A percentile compares a stretch with the other conserved stretches of the same genome.
Evolutionary conservation across 2,113 vertebrate species (phyloP).

Genomic region (Ancistrus triradiatus): DNA sequence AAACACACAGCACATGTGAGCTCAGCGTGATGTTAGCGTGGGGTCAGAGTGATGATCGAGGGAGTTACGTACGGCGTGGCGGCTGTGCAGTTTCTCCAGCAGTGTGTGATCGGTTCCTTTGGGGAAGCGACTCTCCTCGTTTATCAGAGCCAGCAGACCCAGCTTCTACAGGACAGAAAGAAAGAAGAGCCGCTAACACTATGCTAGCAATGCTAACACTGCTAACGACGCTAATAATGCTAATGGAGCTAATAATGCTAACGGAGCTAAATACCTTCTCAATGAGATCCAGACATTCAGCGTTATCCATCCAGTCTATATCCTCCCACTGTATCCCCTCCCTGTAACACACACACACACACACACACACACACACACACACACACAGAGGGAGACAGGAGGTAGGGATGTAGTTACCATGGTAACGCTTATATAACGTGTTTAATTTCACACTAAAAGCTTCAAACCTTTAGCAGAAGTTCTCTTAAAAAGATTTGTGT

Average conservation of each 20-base stretch:
- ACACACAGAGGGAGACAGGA: too few species aligned
- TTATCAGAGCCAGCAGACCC: conserved; percentile 87
- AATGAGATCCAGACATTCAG: conserved; percentile 88
- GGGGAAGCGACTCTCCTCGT: conserved; percentile 90
- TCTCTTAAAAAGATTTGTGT: too few species aligned
- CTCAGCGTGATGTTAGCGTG: conserved; percentile 8
- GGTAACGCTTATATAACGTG: too few species aligned
- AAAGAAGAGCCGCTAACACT: too few species aligned
- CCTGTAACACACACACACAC: conserved; percentile 61
- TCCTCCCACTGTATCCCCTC: conserved; percentile 91
- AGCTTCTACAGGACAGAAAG: conserved; percentile 75
- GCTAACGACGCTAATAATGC: not conserved
- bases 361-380: conserved; percentile 29
- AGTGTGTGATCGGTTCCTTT: conserved; percentile 92
- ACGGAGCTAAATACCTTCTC: conserved; percentile 74
- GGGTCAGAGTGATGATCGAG: too few species aligned
- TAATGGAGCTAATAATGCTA: not conserved
- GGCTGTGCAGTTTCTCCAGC: conserved; percentile 87
- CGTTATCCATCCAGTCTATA: conserved; percentile 95
- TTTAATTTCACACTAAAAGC: too few species aligned
- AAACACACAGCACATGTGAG: conserved; percentile 22
- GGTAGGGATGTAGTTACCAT: too few species aligned
- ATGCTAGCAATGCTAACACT: too few species aligned
- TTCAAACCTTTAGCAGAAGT: too few species aligned
- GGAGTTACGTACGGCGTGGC: conserved; percentile 76